Evolutionary conservation across 2,113 vertebrate species (phyloP).

Genomic region (Oreochromis niloticus): DNA sequence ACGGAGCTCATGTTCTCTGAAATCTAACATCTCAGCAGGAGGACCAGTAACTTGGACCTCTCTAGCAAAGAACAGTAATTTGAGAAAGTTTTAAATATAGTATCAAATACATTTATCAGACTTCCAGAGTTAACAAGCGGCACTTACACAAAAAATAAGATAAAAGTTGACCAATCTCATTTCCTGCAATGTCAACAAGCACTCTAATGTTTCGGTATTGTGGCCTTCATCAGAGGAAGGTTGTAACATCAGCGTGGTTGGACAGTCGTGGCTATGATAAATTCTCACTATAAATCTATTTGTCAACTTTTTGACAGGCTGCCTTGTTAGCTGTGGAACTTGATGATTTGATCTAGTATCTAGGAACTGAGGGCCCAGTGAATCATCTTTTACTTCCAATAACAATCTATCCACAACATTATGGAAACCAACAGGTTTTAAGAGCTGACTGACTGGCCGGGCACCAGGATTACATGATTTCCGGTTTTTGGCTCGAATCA

Average conservation of each 20-base stretch:
- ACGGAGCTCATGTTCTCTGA: background rate
- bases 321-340: background rate
- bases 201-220: background rate
- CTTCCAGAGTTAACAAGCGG: background rate
- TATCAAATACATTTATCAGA: background rate
- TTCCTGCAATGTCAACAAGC: background rate
- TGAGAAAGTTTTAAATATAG: background rate
- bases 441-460: background rate
- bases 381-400: background rate
- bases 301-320: background rate
- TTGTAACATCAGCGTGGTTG: background rate
- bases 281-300: background rate
- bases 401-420: background rate
- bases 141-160: background rate
- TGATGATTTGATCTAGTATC: background rate
- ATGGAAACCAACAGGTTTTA: background rate
- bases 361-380: background rate
- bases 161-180: background rate
- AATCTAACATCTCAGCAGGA: background rate
- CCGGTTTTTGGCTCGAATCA: accelerated
- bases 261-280: background rate
- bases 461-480: background rate
- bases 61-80: background rate
- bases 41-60: background rate
- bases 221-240: background rate